Conservation (phyloP, 2,113 vertebrate species). For the Alaudala cheleensis region DNA sequence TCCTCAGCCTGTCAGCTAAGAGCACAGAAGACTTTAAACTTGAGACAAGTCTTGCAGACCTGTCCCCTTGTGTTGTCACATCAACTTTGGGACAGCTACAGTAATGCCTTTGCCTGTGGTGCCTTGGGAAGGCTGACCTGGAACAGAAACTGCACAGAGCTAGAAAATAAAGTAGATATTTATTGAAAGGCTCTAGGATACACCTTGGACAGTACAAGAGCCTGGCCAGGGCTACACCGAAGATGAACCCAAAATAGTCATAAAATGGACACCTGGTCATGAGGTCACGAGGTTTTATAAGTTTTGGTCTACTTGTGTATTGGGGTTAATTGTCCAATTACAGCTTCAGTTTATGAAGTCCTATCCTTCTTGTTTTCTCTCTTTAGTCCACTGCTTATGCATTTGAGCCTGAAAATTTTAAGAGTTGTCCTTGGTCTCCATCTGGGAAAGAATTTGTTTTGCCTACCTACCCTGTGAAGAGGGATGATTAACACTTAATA, state of each 20-base stretch:
- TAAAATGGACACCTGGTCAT: background rate
- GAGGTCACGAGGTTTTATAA: background rate
- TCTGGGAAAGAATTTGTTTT: background rate
- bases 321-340: background rate
- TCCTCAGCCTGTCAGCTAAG: constrained; percentile 28
- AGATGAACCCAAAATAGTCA: background rate
- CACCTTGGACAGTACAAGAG: background rate
- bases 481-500: background rate
- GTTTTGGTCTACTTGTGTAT: background rate
- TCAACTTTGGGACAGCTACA: background rate
- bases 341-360: background rate
- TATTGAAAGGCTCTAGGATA: background rate
- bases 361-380: background rate
- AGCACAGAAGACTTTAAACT: background rate
- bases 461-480: background rate
- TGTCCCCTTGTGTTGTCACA: background rate
- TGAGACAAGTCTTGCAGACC: background rate
- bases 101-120: background rate
- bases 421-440: background rate
- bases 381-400: background rate
- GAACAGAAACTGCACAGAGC: background rate
- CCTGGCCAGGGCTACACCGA: background rate
- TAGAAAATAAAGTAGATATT: background rate
- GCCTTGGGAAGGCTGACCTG: background rate
- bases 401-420: background rate